Conservation (phyloP, 1,140 invertebrate species). For the Lasioglossum albipes region DNA sequence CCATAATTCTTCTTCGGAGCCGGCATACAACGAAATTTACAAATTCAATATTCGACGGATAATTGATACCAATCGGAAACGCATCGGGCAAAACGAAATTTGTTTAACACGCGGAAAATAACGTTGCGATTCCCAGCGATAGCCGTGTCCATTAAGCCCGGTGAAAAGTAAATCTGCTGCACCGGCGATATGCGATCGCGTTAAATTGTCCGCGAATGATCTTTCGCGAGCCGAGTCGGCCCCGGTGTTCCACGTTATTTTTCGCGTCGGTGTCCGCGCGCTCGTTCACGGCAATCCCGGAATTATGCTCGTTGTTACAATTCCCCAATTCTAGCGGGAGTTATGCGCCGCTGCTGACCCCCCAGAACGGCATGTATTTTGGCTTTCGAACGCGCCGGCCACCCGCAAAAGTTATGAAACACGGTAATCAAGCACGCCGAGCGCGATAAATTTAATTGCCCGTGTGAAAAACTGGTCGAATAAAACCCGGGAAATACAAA, state of each 20-base stretch:
- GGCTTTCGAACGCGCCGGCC: no score
- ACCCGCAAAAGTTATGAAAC: no score
- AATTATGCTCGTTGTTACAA: no score
- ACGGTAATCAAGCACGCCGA: no score
- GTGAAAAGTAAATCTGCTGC: slow-evolving; percentile 27
- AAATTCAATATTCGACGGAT: slow-evolving; percentile 30
- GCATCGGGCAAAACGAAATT: not conserved
- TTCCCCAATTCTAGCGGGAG: no score
- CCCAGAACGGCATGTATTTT: no score
- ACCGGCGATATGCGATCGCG: not conserved
- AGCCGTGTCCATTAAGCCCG: slow-evolving; percentile 8
- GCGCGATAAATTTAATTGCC: no score
- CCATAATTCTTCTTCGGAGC: slow-evolving; percentile 10
- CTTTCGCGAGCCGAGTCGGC: not conserved
- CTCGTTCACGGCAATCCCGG: no score
- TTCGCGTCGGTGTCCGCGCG: no score
- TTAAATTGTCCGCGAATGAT: slow-evolving; percentile 19
- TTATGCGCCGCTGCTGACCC: no score
- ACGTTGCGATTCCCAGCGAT: slow-evolving; percentile 13
- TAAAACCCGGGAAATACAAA: no score
- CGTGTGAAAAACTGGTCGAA: no score
- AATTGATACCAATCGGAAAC: slow-evolving; percentile 24
- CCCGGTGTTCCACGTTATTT: not conserved
- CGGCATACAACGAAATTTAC: not conserved
- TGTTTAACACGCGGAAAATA: slow-evolving; percentile 39